These are phyloP conservation scores for Thinocorus orbignyianus DNA, from an alignment of 2,113 vertebrate genomes.

Conservation along the genomic window DNA sequence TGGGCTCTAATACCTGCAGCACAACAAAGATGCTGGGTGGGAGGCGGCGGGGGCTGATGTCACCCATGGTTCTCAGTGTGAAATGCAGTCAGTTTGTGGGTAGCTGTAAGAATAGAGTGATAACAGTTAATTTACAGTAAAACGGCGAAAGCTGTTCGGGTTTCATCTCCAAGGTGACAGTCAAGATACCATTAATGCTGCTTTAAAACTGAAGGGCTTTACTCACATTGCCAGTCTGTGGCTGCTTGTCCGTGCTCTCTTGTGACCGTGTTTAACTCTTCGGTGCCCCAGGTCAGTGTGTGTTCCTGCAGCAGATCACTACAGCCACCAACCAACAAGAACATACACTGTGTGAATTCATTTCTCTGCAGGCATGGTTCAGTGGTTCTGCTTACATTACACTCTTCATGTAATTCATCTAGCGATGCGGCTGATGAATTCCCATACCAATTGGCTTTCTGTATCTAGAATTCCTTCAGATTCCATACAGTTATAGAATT, in stretches of 20 bases:
- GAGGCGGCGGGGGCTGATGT: not conserved
- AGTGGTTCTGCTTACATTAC: not conserved
- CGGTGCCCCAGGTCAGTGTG: not conserved
- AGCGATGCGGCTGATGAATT: not conserved
- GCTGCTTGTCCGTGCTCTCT: not conserved
- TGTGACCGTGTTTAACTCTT: not conserved
- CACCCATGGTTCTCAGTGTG: not conserved
- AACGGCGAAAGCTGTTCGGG: not conserved
- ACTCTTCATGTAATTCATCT: not conserved
- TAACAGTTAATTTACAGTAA: conserved; percentile 5
- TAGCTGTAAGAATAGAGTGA: not conserved
- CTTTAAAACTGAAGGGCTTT: not conserved
- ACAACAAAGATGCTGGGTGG: not conserved
- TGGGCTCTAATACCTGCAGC: not conserved
- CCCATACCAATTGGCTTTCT: not conserved
- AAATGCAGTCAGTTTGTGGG: not conserved
- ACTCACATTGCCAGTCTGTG: not conserved
- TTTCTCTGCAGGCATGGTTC: not conserved
- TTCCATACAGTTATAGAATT: not conserved
- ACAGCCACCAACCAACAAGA: not conserved
- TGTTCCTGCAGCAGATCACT: not conserved
- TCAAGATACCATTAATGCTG: not conserved
- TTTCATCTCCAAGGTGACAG: conserved; percentile 30
- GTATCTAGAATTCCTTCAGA: not conserved
- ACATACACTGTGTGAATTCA: not conserved